Evolutionary conservation across 2,888 invertebrate genomes (phyloP).

Genomic region (Cynaeus angustus): DNA sequence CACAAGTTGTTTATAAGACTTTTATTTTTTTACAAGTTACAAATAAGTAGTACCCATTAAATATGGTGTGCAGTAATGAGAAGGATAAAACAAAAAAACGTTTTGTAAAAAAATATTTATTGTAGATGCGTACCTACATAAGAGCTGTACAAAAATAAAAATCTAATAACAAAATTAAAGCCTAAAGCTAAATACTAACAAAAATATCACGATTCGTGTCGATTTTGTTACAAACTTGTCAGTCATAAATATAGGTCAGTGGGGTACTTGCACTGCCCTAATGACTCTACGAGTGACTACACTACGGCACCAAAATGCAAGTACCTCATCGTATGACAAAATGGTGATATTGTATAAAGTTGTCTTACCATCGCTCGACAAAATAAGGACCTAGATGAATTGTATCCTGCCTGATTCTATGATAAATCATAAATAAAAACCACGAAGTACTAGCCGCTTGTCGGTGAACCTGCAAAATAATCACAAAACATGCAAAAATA

Average conservation of each 20-base stretch:
- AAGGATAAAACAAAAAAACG: conserved; percentile 11
- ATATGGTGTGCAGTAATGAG: neutral
- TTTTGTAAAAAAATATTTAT: conserved; percentile 27
- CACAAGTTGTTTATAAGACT: too few relatives aligned
- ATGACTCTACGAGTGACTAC: conserved; percentile 10
- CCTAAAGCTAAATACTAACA: conserved; percentile 7
- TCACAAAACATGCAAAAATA: conserved; percentile 51
- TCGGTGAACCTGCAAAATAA: conserved; percentile 48
- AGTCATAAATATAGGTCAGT: neutral
- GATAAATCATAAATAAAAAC: conserved; percentile 41
- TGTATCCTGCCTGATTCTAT: conserved; percentile 26
- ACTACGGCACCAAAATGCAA: conserved; percentile 26
- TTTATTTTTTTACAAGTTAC: too few relatives aligned
- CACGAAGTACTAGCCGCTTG: conserved; percentile 26
- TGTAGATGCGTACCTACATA: conserved; percentile 18
- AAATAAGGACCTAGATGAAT: conserved; percentile 10
- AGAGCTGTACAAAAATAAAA: conserved; percentile 36
- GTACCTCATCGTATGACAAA: conserved; percentile 17
- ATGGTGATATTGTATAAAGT: conserved; percentile 9
- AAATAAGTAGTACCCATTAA: too few relatives aligned
- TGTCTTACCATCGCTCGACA: conserved; percentile 29
- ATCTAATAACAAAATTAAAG: conserved; percentile 18
- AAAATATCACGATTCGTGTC: neutral
- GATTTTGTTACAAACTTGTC: conserved; percentile 4
- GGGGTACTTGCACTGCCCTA: conserved; percentile 27